Evolutionary conservation across 1,140 invertebrate species (phyloP), one percentile per base, ranked within the genome.

Genomic region (Drosophila malerkotliana): DNA sequence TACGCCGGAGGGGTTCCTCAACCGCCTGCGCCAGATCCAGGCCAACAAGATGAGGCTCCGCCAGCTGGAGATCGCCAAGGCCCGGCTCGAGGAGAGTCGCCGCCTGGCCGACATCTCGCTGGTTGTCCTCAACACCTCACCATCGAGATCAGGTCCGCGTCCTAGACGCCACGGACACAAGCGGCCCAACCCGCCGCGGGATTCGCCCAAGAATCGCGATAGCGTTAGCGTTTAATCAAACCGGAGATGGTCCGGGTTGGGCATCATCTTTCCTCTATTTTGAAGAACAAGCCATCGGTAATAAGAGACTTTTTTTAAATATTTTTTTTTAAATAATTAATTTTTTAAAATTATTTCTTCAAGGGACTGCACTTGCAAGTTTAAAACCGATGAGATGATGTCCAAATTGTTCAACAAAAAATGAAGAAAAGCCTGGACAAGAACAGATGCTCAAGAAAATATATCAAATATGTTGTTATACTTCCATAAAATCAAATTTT

Each of bases 161-260:
- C 41, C 41, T 2, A 7, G 3, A 44, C 41, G 8, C 4, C 6
- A 0, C 3, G 26, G 26, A 28, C 26, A n/a, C 41, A 44, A 15
- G 7, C 14, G 1, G 15, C 14, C 14, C 2, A 6, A 18, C n/a
- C 41, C n/a, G 14, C 14, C 14, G 41, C 5, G 2, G 3, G 41
- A 44, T 15, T 14, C 14, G 5, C 41, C n/a, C n/a, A 44, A 6
- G 4, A 14, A 44, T 44, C 41, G 4, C 34, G 34, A 37, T 37
- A n/a, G 15, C 8, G 6, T 44, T 44, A 12, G 10, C 41, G 41
- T 12, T 12, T 44, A 18, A 44, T 6, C 34, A 37, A 32, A 4
- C 34, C 34, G 34, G 34, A 37, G 34, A n/a, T 44, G n/a, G 7
- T 44, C 41, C 41, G 41, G 41, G 14, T 44, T 44, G 41, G 41